Evolutionary conservation across 2,888 invertebrate species (phyloP).

Genomic region (Carterocephalus palaemon): DNA sequence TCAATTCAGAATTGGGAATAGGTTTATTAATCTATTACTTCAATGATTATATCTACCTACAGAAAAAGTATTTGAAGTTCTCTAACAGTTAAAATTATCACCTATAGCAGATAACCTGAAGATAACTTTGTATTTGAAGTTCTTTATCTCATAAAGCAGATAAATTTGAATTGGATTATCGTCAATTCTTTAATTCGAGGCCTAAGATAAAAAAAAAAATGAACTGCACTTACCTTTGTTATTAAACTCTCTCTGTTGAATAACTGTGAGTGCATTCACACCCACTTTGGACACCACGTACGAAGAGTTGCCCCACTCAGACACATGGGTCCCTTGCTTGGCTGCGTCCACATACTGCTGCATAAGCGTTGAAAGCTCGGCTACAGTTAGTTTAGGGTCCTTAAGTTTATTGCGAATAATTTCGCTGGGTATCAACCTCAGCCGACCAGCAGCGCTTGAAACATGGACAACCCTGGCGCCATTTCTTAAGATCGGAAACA

Average conservation of each 20-base stretch:
- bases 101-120: too few relatives aligned
- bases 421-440: slow-evolving; percentile 76
- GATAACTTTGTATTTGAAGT: too few relatives aligned
- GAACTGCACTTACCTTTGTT: slow-evolving; percentile 44
- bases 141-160: too few relatives aligned
- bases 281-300: slow-evolving; percentile 87
- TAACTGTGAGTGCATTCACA: slow-evolving; percentile 81
- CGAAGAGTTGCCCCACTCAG: slow-evolving; percentile 80
- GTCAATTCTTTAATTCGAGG: too few relatives aligned
- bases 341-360: slow-evolving; percentile 81
- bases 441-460: slow-evolving; percentile 82
- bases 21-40: too few relatives aligned
- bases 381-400: slow-evolving; percentile 75
- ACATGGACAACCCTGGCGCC: slow-evolving; percentile 86
- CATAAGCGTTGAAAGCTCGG: slow-evolving; percentile 80
- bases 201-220: too few relatives aligned
- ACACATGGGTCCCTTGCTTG: slow-evolving; percentile 52
- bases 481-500: slow-evolving; percentile 84
- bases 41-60: too few relatives aligned
- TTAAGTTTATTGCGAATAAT: slow-evolving; percentile 72
- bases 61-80: too few relatives aligned
- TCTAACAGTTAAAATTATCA: too few relatives aligned
- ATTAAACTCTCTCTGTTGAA: slow-evolving; percentile 79
- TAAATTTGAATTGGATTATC: too few relatives aligned
- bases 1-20: too few relatives aligned